A percentile compares a stretch with the other conserved stretches of the same genome.
Evolutionary conservation across 2,113 vertebrate genomes (phyloP).

Genomic region (Seriola dumerili): DNA sequence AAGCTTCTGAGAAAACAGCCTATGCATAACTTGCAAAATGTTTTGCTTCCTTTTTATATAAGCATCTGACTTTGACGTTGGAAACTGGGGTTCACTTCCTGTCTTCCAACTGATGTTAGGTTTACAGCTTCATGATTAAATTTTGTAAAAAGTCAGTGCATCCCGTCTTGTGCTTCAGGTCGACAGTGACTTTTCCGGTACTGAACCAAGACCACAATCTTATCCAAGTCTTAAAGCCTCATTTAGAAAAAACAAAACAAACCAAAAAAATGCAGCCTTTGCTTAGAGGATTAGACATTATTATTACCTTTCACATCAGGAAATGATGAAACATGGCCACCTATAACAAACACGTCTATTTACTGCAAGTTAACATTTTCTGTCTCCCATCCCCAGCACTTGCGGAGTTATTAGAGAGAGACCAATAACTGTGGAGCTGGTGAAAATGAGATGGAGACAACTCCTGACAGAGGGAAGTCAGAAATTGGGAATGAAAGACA

Average conservation of each 20-base stretch:
- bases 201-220: no score
- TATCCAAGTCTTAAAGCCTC: no score
- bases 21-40: not conserved
- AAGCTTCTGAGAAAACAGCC: not conserved
- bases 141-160: no score
- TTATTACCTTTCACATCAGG: not conserved
- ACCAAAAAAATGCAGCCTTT: no score
- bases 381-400: not conserved
- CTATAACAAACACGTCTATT: conserved; percentile 19
- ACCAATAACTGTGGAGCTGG: not conserved
- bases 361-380: conserved; percentile 9
- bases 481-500: not conserved
- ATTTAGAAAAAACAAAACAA: no score
- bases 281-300: not conserved
- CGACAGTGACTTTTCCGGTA: no score
- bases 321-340: not conserved
- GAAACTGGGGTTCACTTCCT: not conserved
- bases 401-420: conserved; percentile 15
- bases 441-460: conserved; percentile 5
- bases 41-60: no score
- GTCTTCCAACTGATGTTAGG: not conserved
- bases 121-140: not conserved
- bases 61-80: no score
- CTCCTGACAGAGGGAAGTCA: not conserved
- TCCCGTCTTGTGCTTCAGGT: no score